A percentile compares a stretch with the other conserved stretches of the same genome.
These are phyloP conservation scores for Benthosema pterotum DNA, from an alignment of 2,797 vertebrate genomes.

Conservation along the genomic window DNA sequence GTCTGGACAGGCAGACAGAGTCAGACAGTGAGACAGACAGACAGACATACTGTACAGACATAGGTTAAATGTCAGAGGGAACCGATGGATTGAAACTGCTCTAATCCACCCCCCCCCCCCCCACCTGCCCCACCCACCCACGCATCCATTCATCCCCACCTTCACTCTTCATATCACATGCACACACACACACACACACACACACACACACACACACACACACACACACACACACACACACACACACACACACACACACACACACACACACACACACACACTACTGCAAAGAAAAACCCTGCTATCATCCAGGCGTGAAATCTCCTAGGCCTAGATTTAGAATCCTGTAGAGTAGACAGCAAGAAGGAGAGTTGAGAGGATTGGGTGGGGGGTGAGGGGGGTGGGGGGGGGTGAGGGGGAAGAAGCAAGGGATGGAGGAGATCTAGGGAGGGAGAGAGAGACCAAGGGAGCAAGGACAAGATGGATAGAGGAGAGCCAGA, in stretches of 20 bases:
- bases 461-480: no score
- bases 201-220: no score
- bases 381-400: neutral
- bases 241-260: neutral
- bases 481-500: no score
- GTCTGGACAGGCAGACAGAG: neutral
- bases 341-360: constrained; percentile 7
- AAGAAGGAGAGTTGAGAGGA: neutral
- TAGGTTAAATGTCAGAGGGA: constrained; percentile 37
- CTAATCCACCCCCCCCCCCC: constrained; percentile 19
- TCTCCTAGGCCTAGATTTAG: constrained; percentile 34
- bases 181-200: neutral
- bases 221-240: neutral
- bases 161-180: constrained; percentile 2
- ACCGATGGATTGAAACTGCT: constrained; percentile 7
- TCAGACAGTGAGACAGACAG: neutral
- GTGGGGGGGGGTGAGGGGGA: no score
- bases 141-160: neutral
- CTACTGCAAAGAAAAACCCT: constrained; percentile 1
- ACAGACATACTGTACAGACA: neutral
- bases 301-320: constrained; percentile 38
- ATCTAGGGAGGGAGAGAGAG: no score
- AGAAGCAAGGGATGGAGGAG: no score
- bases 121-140: neutral
- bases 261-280: neutral